Conservation (phyloP, 2,113 vertebrate species). For the Pterocles orientalis region DNA sequence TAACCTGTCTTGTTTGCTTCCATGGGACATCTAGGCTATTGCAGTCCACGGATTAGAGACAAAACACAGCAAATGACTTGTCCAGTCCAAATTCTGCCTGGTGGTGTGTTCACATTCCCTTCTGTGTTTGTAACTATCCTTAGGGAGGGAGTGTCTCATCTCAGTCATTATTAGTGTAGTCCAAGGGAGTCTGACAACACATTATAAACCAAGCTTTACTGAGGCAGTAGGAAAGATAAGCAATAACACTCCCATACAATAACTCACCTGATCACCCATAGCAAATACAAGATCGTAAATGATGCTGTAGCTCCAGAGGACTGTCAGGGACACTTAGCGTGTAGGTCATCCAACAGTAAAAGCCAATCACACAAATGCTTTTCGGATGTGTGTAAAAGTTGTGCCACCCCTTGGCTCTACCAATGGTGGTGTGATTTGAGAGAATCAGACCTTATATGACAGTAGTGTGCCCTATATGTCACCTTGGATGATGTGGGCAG, state of each 20-base stretch:
- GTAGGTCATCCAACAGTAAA: background rate
- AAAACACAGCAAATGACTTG: background rate
- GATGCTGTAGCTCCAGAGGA: accelerated
- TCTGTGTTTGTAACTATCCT: background rate
- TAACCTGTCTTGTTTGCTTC: background rate
- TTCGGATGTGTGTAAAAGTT: background rate
- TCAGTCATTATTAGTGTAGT: background rate
- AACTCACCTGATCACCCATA: accelerated
- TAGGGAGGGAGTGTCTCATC: background rate
- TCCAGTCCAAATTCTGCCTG: background rate
- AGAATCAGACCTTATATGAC: background rate
- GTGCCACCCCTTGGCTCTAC: background rate
- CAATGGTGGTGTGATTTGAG: background rate
- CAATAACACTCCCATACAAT: background rate
- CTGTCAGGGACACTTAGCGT: accelerated
- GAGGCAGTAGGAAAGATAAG: background rate
- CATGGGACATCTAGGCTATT: background rate
- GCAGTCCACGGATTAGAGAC: background rate
- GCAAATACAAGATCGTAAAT: background rate
- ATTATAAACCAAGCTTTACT: background rate
- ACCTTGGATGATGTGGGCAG: too few relatives aligned
- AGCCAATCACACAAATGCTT: accelerated
- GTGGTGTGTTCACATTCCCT: background rate
- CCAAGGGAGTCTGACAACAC: background rate
- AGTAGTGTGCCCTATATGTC: accelerated